phyloP scores from a whole-genome alignment of 2,797 vertebrate species.

The Danionella dracula region DNA sequence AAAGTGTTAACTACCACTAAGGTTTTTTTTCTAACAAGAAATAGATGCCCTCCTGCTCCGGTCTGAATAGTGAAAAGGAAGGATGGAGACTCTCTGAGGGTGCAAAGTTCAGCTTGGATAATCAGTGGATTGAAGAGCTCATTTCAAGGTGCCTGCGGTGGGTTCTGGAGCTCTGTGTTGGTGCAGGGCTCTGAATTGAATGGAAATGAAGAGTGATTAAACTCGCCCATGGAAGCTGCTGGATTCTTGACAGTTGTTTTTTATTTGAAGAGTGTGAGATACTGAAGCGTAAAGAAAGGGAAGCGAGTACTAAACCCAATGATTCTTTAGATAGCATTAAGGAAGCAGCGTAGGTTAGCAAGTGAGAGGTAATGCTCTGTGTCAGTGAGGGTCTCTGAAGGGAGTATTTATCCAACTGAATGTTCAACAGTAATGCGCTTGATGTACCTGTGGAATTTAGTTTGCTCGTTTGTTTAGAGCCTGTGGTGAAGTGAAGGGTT shows the following conservation, averaged over 20 bases:
- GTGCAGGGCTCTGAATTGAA: conserved; percentile 35
- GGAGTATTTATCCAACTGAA: neutral
- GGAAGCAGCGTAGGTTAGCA: neutral
- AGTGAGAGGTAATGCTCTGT: neutral
- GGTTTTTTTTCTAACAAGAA: conserved; percentile 31
- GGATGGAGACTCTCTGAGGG: conserved; percentile 28
- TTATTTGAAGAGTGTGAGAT: conserved; percentile 14
- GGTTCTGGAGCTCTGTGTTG: conserved; percentile 26
- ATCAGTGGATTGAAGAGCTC: conserved; percentile 48
- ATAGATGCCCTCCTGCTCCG: conserved; percentile 20
- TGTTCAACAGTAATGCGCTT: neutral
- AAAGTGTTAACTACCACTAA: conserved; percentile 31
- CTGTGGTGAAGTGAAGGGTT: neutral
- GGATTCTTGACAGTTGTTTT: conserved; percentile 21
- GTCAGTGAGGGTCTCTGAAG: neutral
- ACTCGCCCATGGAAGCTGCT: conserved; percentile 35
- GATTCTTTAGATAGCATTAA: conserved; percentile 6
- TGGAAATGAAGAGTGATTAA: conserved; percentile 50
- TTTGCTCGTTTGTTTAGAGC: neutral
- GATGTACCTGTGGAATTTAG: neutral
- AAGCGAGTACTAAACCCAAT: neutral
- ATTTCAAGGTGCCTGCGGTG: conserved; percentile 19
- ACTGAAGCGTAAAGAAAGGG: conserved; percentile 11
- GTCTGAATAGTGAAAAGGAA: neutral
- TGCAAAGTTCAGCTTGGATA: conserved; percentile 43